Base-by-base conservation (phyloP, 2,797 vertebrate species). In the Microhierax caerulescens region DNA sequence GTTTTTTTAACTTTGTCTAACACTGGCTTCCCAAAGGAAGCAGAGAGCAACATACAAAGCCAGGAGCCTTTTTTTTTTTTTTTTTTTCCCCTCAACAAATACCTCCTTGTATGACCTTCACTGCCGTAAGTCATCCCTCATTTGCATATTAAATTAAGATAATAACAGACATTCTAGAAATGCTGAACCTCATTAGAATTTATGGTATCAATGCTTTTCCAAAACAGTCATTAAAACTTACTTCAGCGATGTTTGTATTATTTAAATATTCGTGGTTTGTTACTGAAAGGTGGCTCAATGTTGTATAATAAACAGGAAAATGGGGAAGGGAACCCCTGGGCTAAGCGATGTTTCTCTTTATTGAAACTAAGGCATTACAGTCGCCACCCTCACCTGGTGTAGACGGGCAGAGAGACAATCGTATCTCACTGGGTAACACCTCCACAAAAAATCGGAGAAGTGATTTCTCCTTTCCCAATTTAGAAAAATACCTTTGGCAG, bases 81-180 rank as follows among this genome's bases (percentile, higher is more conserved):
- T 59, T 80, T 64, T 41, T 34, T 28, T 5, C 6, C 2, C 24
- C 34, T 78, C 65, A 68, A 65, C 78, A 76, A 89, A 74, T n/a
- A 36, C 51, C 78, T 95, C n/a, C 36, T 34, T 32, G 11, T 14
- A 2, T 83, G 93, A 80, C 88, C 90, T 85, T 90, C 56, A 34
- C 21, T 6, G 30, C 64, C 15, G 64, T 28, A 59, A 93, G 78
- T 30, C 85, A 88, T 28, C 28, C 36, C 18, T 83, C n/a, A 93
- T 97, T 96, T 96, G 60, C 93, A 88, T 94, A 85, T 60, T 90
- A 93, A 97, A 97, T 95, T 36, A 95, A 14, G 85, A 95, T 97
- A 97, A 97, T 97, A 30, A 97, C 93, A 96, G 93, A 10, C 89
- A 12, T 23, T 11, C 20, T 22, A 37, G 39, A 93, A 91, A 9